A percentile compares a stretch with the other conserved stretches of the same genome.
phyloP scores from a whole-genome alignment of 2,797 vertebrate species.

The Sus cebifrons region DNA sequence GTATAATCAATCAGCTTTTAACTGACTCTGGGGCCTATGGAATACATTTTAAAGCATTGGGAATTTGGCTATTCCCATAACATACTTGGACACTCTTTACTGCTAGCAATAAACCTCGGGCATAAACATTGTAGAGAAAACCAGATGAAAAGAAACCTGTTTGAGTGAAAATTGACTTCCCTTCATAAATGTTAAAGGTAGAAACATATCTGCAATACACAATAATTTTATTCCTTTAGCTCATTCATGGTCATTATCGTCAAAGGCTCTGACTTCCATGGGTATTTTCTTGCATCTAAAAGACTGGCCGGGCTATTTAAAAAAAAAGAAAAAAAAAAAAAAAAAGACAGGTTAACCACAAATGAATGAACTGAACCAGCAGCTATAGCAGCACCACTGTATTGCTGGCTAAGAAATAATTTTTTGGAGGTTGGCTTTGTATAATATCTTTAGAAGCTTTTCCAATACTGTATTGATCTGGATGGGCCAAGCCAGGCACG shows the following conservation, averaged over 20 bases:
- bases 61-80: constrained; percentile 84
- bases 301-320: constrained; percentile 41
- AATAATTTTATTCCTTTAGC: constrained; percentile 82
- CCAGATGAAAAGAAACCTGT: constrained; percentile 81
- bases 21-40: constrained; percentile 63
- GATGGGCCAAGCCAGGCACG: not conserved
- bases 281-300: constrained; percentile 77
- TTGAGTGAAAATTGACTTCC: constrained; percentile 83
- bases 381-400: not conserved
- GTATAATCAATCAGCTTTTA: constrained; percentile 79
- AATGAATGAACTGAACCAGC: not conserved
- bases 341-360: not conserved
- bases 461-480: not conserved
- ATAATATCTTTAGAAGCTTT: constrained; percentile 64
- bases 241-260: constrained; percentile 65
- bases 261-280: constrained; percentile 78
- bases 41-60: constrained; percentile 79
- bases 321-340: not conserved
- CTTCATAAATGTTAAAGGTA: constrained; percentile 81
- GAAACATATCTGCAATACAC: constrained; percentile 75
- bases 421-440: constrained; percentile 54
- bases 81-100: constrained; percentile 82
- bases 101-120: constrained; percentile 78
- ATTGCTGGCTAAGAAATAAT: constrained; percentile 66
- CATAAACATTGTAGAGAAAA: constrained; percentile 81